Evolutionary conservation across 1,140 invertebrate genomes (phyloP).

Genomic region (Meteorus sp.): DNA sequence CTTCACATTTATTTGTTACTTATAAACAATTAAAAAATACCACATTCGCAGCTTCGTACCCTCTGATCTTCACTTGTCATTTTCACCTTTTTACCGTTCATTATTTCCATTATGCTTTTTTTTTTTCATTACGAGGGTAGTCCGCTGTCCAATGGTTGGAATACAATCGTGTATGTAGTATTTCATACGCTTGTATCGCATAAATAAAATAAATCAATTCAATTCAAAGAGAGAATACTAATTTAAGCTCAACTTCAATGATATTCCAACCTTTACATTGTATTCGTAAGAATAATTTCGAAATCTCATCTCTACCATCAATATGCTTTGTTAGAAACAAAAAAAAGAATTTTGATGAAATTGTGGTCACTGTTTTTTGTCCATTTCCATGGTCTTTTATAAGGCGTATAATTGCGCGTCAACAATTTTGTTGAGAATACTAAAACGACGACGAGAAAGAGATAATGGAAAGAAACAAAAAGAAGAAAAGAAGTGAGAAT

Average conservation of each 20-base stretch:
- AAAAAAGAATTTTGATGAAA: conserved; percentile 2
- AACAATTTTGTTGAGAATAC: conserved; percentile 21
- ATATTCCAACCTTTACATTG: conserved; percentile 56
- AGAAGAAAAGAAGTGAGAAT: too few relatives aligned
- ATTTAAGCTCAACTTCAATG: conserved; percentile 25
- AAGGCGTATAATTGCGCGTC: conserved; percentile 20
- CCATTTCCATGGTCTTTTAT: too few relatives aligned
- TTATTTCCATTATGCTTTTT: too few relatives aligned
- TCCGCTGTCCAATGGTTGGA: conserved; percentile 9
- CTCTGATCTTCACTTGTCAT: neutral
- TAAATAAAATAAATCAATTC: neutral
- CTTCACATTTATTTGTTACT: conserved; percentile 37
- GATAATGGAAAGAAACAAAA: too few relatives aligned
- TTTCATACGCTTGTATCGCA: neutral
- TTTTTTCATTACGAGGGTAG: neutral
- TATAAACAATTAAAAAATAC: conserved; percentile 34
- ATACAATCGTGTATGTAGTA: conserved; percentile 5
- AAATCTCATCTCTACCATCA: conserved; percentile 38
- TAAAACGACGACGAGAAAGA: too few relatives aligned
- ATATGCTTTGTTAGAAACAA: too few relatives aligned
- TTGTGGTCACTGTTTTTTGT: too few relatives aligned
- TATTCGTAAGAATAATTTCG: conserved; percentile 40
- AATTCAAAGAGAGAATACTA: neutral
- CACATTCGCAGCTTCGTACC: conserved; percentile 28
- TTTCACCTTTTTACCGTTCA: too few relatives aligned